Evolutionary conservation across 2,113 vertebrate species (phyloP).

Genomic region (Eptatretus burgeri): DNA sequence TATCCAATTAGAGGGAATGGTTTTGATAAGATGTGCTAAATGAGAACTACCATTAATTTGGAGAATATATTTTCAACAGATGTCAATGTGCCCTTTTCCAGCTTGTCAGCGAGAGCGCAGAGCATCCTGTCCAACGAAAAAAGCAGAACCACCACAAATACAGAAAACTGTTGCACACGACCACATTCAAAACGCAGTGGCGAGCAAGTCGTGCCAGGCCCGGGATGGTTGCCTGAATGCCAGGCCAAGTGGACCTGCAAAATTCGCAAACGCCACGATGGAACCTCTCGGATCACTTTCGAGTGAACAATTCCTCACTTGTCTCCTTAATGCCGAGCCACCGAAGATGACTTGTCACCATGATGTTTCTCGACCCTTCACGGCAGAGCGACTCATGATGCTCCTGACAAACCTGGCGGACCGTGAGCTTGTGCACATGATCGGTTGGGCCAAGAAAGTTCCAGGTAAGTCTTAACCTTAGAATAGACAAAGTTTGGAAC

Average conservation of each 20-base stretch:
- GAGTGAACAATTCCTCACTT: constrained; percentile 50
- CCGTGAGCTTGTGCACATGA: constrained; percentile 84
- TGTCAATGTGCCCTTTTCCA: not conserved
- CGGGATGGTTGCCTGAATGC: not conserved
- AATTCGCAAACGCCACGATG: constrained; percentile 13
- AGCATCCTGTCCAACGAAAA: not conserved
- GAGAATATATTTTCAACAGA: not conserved
- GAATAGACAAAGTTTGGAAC: too few species aligned
- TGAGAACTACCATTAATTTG: too few species aligned
- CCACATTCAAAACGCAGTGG: not conserved
- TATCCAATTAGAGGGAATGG: too few species aligned
- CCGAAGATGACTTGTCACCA: constrained; percentile 48
- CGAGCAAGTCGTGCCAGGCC: not conserved
- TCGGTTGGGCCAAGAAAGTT: constrained; percentile 90
- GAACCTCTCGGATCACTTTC: constrained; percentile 19
- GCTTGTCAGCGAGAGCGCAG: constrained; percentile 1
- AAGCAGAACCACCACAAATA: not conserved
- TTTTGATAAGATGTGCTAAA: too few species aligned
- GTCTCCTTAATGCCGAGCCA: constrained; percentile 57
- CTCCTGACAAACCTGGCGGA: constrained; percentile 75
- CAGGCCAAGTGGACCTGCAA: not conserved
- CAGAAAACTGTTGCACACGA: not conserved
- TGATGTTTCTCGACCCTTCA: constrained; percentile 50
- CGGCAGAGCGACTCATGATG: constrained; percentile 84
- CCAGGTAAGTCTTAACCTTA: constrained; percentile 24